Conservation (phyloP, 2,888 invertebrate species). For the Torymus tubicola region DNA sequence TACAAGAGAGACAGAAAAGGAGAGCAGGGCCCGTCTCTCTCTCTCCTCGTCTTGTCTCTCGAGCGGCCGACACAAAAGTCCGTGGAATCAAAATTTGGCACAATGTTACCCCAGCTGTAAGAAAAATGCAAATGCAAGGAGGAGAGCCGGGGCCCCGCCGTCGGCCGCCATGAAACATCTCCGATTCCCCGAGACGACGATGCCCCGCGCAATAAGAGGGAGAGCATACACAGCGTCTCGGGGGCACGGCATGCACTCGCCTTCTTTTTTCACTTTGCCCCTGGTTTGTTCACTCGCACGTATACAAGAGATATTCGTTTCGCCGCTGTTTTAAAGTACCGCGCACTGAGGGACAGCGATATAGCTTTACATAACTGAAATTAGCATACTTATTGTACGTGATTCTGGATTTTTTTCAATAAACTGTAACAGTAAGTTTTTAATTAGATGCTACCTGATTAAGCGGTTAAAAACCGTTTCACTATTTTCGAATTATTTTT, state of each 20-base stretch:
- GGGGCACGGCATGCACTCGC: neutral
- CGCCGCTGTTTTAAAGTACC: neutral
- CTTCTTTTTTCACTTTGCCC: constrained; percentile 12
- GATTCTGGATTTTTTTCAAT: constrained; percentile 11
- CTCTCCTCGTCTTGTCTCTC: constrained; percentile 16
- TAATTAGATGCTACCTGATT: no score
- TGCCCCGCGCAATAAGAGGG: constrained; percentile 30
- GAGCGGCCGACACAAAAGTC: constrained; percentile 41
- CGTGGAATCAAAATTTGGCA: constrained; percentile 52
- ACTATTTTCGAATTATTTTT: no score
- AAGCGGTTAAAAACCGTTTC: no score
- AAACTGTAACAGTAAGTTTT: no score
- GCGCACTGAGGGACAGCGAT: constrained; percentile 18
- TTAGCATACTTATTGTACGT: constrained; percentile 22
- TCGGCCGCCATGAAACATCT: neutral
- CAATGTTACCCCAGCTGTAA: constrained; percentile 43
- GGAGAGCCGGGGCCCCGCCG: neutral
- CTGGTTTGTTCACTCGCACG: neutral
- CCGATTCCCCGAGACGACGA: constrained; percentile 5
- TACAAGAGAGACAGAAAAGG: neutral
- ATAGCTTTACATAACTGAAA: constrained; percentile 1
- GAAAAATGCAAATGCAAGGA: constrained; percentile 49
- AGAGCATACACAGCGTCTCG: constrained; percentile 1
- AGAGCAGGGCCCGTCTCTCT: neutral
- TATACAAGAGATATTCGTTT: constrained; percentile 38